Evolutionary conservation across 64 coral and sea anemone genomes (phyloP), one percentile per base, ranked within the genome.

Genomic region (Stichodactyla mertensii): DNA sequence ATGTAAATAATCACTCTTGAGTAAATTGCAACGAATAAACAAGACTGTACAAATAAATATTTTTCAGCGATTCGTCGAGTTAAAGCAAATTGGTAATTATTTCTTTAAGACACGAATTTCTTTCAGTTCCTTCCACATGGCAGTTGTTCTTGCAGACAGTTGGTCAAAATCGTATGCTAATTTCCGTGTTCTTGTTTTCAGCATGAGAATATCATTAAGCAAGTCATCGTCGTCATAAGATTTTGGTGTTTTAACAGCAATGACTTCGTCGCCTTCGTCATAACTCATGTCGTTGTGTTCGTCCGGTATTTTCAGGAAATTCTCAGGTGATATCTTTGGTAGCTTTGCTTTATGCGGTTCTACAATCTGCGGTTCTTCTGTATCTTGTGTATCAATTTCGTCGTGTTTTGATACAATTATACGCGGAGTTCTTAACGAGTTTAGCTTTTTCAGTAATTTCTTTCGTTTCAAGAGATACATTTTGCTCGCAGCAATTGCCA

Each of bases 31-130:
- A 2, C 36, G 36, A 45, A 45, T 45, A 45, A 45, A 45, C 36
- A 45, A 45, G 36, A 45, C 36, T 45, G 36, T 45, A 45, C 36
- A 2, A 45, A 45, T 45, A 45, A 45, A 45, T 45, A 45, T 45
- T 45, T 45, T 45, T 2, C 36, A 45, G 3, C 36, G 36, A 45
- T 45, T 45, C 3, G 36, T 45, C 36, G 36, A 45, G 36, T 45
- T 45, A 45, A 45, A 45, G 36, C 36, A 45, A 45, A 45, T 45
- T 45, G 36, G 36, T 45, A 77, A 45, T 56, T 28, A 45, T 24
- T 77, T 45, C 74, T 87, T 77, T 7, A 79, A 57, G 23, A 57
- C n/a, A 10, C 71, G 86, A 51, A 87, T 52, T 61, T 26, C 71
- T 6, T 71, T 55, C 26, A 79, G 27, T 6, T 87, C 86, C 22